Percentiles rank a stretch among this genome's conserved stretches.
Evolutionary conservation across 2,113 vertebrate species (phyloP).

Genomic region (Rhea americana): DNA sequence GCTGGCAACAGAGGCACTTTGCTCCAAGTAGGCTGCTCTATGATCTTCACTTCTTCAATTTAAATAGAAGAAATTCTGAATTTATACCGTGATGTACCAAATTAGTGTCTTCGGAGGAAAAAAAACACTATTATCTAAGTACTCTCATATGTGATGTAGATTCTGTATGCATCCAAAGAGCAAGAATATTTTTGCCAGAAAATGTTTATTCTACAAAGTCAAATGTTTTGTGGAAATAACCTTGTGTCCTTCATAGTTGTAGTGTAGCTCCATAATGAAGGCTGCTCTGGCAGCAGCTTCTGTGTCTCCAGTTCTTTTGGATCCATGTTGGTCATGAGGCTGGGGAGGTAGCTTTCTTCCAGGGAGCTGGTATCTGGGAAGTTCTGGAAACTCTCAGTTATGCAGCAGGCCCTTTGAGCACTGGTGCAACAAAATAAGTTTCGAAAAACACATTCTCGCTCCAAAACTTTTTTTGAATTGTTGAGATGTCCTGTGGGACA

Average conservation of each 20-base stretch:
- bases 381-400: not conserved
- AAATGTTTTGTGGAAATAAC: not conserved
- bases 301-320: not conserved
- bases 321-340: not conserved
- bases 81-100: not conserved
- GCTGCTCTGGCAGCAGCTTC: not conserved
- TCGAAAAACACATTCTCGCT: not conserved
- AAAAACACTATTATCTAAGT: not conserved
- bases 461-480: not conserved
- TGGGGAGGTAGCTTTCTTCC: not conserved
- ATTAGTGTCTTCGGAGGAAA: not conserved
- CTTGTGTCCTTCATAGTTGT: not conserved
- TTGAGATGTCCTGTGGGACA: not conserved
- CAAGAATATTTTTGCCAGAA: not conserved
- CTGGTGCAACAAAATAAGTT: not conserved
- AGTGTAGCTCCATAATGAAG: accelerated
- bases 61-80: not conserved
- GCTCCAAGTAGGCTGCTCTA: not conserved
- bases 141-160: not conserved
- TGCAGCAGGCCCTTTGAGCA: not conserved
- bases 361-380: not conserved
- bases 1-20: not conserved
- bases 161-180: not conserved
- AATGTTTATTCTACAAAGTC: not conserved
- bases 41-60: not conserved